phyloP scores from a whole-genome alignment of 2,797 vertebrate genomes.

The Clarias platycephalus region DNA sequence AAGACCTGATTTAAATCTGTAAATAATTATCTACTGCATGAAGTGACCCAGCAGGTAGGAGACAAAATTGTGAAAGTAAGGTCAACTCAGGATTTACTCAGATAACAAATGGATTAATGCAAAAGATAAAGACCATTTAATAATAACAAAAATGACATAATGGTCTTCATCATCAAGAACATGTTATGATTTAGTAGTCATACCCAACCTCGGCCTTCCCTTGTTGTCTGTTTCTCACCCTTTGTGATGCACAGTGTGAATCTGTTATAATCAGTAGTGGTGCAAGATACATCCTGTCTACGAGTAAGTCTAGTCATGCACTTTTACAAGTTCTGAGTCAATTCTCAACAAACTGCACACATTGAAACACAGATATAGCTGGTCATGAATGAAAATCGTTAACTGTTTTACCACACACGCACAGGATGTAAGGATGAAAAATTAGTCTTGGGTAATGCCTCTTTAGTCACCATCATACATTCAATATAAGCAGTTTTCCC shows the following conservation, averaged over 20 bases:
- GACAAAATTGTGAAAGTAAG: neutral
- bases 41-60: neutral
- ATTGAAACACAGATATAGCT: neutral
- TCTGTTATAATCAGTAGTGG: neutral
- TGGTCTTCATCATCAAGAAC: neutral
- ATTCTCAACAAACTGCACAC: conserved; percentile 14
- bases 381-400: conserved; percentile 30
- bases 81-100: neutral
- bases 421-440: neutral
- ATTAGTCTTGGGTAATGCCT: neutral
- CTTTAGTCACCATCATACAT: neutral
- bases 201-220: no score
- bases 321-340: conserved; percentile 37
- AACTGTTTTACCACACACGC: conserved; percentile 15
- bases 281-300: conserved; percentile 20
- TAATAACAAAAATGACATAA: neutral
- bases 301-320: neutral
- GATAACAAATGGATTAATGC: neutral
- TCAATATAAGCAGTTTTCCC: neutral
- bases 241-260: neutral
- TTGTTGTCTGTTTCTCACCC: neutral
- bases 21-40: neutral
- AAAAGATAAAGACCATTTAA: neutral
- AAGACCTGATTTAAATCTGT: neutral
- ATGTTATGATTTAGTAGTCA: neutral